Conservation (phyloP, 2,888 invertebrate species). For the Caenorhabditis parvicauda region DNA sequence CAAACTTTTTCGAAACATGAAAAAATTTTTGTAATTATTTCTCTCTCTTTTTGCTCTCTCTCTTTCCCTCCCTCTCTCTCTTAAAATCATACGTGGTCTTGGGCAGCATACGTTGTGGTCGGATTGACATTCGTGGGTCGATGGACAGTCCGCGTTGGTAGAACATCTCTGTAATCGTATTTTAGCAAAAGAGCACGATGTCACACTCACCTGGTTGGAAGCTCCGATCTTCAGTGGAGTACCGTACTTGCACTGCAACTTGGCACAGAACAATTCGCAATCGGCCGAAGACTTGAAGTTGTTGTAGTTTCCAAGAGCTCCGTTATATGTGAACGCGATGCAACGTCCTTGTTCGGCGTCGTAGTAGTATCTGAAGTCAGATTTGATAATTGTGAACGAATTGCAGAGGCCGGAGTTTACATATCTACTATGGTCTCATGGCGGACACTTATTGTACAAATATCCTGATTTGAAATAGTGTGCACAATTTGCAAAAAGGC, state of each 20-base stretch:
- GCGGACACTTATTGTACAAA: no score
- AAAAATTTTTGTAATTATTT: no score
- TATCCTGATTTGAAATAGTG: no score
- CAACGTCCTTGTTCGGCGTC: constrained; percentile 60
- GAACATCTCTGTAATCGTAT: constrained; percentile 46
- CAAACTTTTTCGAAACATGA: no score
- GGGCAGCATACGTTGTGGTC: constrained; percentile 62
- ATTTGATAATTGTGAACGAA: background rate
- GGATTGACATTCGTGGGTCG: constrained; percentile 59
- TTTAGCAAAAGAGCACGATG: no score
- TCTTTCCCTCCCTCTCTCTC: no score
- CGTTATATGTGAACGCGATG: constrained; percentile 60
- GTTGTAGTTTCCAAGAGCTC: constrained; percentile 61
- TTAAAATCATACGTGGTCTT: constrained; percentile 47
- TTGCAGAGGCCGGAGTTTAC: background rate
- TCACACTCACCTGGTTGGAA: constrained; percentile 50
- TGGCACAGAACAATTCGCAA: constrained; percentile 61
- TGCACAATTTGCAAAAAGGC: no score
- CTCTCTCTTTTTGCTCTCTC: no score
- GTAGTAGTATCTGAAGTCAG: constrained; percentile 59
- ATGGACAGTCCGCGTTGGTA: constrained; percentile 58
- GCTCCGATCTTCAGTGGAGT: constrained; percentile 55
- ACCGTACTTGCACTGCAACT: constrained; percentile 59
- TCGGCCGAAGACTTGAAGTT: constrained; percentile 59
- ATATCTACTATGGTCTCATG: no score